phyloP scores from a whole-genome alignment of 2,113 vertebrate species.

The Vicugna pacos region DNA sequence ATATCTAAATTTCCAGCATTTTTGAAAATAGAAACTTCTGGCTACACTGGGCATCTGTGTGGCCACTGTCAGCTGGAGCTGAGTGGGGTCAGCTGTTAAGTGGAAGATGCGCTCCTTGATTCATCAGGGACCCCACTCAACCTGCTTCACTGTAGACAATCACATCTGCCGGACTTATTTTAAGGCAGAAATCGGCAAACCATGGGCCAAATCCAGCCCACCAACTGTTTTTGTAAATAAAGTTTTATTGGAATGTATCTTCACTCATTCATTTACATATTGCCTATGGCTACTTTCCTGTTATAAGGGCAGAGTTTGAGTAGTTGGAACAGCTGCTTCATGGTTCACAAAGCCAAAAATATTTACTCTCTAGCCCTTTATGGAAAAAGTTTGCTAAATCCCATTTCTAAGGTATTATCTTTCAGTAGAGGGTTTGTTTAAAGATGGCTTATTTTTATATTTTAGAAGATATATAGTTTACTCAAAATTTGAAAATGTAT shows the following conservation, averaged over 20 bases:
- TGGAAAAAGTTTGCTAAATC: not conserved
- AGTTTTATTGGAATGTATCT: not conserved
- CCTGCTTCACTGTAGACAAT: not conserved
- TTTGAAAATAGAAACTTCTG: not conserved
- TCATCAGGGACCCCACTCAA: not conserved
- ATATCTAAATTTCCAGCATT: not conserved
- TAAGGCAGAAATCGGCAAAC: not conserved
- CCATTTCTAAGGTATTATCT: not conserved
- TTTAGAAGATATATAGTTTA: not conserved
- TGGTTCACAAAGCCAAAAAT: not conserved
- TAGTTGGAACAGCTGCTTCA: not conserved
- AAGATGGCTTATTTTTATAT: conserved; percentile 21
- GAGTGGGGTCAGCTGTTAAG: too few species aligned
- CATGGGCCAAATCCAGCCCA: not conserved
- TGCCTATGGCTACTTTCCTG: not conserved
- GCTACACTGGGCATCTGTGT: accelerated
- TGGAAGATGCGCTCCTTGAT: not conserved
- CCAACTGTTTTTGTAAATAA: not conserved
- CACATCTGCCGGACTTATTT: not conserved
- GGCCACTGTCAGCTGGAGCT: not conserved
- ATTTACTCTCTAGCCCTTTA: not conserved
- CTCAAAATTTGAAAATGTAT: not conserved
- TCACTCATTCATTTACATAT: not conserved
- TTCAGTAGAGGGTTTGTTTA: not conserved
- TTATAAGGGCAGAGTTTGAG: not conserved